Percentiles rank a stretch among this genome's conserved stretches.
Conservation (phyloP, 2,113 vertebrate species). For the Illadopsis cleaveri region DNA sequence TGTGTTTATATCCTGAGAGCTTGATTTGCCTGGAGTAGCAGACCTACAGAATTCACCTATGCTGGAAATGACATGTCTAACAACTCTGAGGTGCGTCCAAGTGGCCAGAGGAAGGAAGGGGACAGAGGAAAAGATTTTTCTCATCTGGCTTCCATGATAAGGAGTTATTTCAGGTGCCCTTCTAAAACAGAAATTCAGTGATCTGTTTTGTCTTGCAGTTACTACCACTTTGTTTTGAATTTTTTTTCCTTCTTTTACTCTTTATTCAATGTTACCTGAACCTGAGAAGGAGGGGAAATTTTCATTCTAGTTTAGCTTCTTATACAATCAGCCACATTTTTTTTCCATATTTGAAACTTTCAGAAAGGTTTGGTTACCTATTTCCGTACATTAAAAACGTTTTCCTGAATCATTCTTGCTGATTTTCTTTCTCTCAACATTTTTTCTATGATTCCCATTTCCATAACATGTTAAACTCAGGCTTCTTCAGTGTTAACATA, state of each 20-base stretch:
- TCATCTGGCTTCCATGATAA: background rate
- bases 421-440: background rate
- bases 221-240: background rate
- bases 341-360: background rate
- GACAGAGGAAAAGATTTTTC: background rate
- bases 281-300: background rate
- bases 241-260: background rate
- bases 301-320: background rate
- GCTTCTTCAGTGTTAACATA: background rate
- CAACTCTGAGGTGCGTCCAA: background rate
- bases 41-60: background rate
- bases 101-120: background rate
- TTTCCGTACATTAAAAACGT: background rate
- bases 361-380: background rate
- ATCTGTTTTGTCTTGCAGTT: background rate
- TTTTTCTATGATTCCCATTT: background rate
- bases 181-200: background rate
- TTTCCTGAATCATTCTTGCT: background rate
- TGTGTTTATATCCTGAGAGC: background rate
- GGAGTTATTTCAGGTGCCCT: background rate
- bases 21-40: background rate
- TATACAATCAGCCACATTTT: background rate
- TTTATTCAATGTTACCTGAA: background rate
- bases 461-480: background rate
- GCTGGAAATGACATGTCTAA: background rate